These are phyloP conservation scores for Kryptolebias marmoratus DNA, from an alignment of 2,113 vertebrate genomes.

Conservation along the genomic window DNA sequence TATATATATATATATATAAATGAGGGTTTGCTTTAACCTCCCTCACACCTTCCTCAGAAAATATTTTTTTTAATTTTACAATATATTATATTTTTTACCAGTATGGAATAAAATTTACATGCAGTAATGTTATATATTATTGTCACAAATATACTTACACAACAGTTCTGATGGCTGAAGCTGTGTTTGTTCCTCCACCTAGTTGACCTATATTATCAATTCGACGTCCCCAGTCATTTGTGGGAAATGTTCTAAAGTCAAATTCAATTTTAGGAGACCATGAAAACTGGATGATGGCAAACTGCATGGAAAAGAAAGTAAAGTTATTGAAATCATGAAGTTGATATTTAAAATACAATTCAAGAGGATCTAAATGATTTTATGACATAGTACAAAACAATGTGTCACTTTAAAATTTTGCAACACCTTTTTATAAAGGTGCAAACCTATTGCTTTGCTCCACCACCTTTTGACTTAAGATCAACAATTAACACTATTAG, in stretches of 20 bases:
- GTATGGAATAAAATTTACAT: background rate
- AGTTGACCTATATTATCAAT: background rate
- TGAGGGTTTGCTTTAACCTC: too few species aligned
- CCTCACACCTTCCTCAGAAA: too few species aligned
- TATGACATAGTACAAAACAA: too few species aligned
- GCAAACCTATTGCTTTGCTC: too few species aligned
- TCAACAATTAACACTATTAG: too few species aligned
- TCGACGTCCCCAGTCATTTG: background rate
- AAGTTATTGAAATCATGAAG: background rate
- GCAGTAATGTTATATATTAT: background rate
- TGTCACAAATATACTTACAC: constrained; percentile 60
- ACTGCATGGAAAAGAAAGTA: constrained; percentile 56
- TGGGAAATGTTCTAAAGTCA: constrained; percentile 37
- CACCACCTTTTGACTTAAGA: too few species aligned
- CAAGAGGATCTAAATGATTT: background rate
- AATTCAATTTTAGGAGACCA: accelerated
- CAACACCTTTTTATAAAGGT: too few species aligned
- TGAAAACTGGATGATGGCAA: constrained; percentile 74
- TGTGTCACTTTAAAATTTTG: too few species aligned
- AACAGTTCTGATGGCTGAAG: constrained; percentile 38
- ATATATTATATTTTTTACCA: background rate
- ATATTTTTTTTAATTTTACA: background rate
- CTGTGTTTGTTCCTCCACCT: background rate
- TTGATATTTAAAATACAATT: too few species aligned
- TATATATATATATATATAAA: too few species aligned